Percentiles rank a stretch among this genome's conserved stretches.
Conservation (phyloP, 2,113 vertebrate species). For the Dicerorhinus sumatrensis region DNA sequence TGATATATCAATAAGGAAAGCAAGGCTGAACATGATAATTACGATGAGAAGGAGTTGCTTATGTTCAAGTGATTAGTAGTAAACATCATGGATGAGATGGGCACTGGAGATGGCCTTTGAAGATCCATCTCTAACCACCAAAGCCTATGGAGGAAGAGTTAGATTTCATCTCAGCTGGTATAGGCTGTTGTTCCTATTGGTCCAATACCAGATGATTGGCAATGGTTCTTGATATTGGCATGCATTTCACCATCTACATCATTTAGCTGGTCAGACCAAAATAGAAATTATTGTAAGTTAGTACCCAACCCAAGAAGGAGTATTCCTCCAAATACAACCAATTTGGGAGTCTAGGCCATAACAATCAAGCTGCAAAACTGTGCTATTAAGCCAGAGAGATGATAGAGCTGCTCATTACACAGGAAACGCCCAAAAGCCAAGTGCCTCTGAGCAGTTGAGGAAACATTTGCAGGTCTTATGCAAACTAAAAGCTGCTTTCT, state of each 20-base stretch:
- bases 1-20: background rate
- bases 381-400: background rate
- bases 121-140: background rate
- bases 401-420: background rate
- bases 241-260: background rate
- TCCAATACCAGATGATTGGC: background rate
- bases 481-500: background rate
- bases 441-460: background rate
- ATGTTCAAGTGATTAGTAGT: background rate
- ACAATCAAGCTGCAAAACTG: background rate
- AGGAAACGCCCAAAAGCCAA: background rate
- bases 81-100: background rate
- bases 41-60: background rate
- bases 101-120: background rate
- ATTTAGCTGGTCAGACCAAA: background rate
- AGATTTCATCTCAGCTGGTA: background rate
- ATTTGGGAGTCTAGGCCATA: background rate
- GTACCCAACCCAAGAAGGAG: background rate
- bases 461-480: background rate
- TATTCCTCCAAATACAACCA: background rate
- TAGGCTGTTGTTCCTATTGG: background rate
- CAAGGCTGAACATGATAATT: background rate
- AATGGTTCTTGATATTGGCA: background rate
- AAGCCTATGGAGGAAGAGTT: background rate
- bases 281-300: background rate